A percentile compares a stretch with the other conserved stretches of the same genome.
phyloP scores from a whole-genome alignment of 2,113 vertebrate species.

The Lagopus muta region DNA sequence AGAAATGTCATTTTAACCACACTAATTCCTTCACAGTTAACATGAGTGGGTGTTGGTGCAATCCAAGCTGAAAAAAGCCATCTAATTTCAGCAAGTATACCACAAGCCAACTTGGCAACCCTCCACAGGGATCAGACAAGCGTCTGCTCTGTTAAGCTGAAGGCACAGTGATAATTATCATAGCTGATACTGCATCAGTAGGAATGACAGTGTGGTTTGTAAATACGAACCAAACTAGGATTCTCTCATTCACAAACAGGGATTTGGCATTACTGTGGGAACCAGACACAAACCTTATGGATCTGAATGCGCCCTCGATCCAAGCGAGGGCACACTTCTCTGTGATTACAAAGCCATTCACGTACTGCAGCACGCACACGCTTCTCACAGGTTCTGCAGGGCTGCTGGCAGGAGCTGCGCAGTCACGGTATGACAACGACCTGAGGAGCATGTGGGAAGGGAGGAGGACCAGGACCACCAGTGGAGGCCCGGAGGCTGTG shows the following conservation, averaged over 20 bases:
- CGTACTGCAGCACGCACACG: slow-evolving; percentile 52
- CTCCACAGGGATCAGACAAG: slow-evolving; percentile 83
- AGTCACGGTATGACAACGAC: not conserved
- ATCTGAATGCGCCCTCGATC: slow-evolving; percentile 76
- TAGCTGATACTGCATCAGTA: slow-evolving; percentile 76
- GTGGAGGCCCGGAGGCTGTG: not conserved
- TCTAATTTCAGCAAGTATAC: slow-evolving; percentile 81
- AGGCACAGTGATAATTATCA: slow-evolving; percentile 84
- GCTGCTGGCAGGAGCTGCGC: not conserved
- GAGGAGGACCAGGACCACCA: not conserved
- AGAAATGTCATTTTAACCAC: slow-evolving; percentile 74
- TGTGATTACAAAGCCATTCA: not conserved
- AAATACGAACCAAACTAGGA: slow-evolving; percentile 85
- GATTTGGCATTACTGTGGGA: slow-evolving; percentile 83
- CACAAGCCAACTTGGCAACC: slow-evolving; percentile 83
- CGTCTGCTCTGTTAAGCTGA: slow-evolving; percentile 82
- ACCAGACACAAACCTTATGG: slow-evolving; percentile 68
- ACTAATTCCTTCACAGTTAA: slow-evolving; percentile 75
- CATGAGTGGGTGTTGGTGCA: slow-evolving; percentile 81
- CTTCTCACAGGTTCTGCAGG: not conserved
- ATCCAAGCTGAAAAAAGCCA: slow-evolving; percentile 80
- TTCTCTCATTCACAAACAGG: slow-evolving; percentile 82
- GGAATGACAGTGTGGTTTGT: slow-evolving; percentile 85
- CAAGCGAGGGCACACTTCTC: slow-evolving; percentile 43
- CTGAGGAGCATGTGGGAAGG: not conserved